Percentiles rank a stretch among this genome's conserved stretches.
Conservation (phyloP, 2,797 vertebrate species). For the Melanotaenia trifasciata region DNA sequence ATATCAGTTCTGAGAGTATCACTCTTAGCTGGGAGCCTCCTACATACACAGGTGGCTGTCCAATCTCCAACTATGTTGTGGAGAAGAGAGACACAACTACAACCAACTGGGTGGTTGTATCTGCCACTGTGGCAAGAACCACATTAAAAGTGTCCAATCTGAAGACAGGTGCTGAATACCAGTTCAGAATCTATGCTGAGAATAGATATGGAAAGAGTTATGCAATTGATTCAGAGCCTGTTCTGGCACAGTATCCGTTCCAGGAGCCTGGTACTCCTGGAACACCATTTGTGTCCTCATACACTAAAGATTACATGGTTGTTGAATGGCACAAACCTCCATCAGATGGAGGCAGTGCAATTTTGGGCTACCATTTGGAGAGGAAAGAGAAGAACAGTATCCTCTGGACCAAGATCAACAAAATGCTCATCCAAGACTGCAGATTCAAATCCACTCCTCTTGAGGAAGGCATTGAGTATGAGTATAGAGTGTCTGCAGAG, state of each 20-base stretch:
- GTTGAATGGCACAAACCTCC: slow-evolving; percentile 97
- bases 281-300: slow-evolving; percentile 91
- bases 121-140: slow-evolving; percentile 97
- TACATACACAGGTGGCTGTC: slow-evolving; percentile 93
- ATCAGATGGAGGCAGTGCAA: slow-evolving; percentile 93
- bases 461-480: slow-evolving; percentile 98
- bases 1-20: slow-evolving; percentile 95
- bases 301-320: slow-evolving; percentile 94
- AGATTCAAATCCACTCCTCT: slow-evolving; percentile 93
- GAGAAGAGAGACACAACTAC: slow-evolving; percentile 99
- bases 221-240: slow-evolving; percentile 89
- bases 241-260: slow-evolving; percentile 97
- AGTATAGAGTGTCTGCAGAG: slow-evolving; percentile 96
- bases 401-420: slow-evolving; percentile 98
- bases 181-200: slow-evolving; percentile 97
- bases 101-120: slow-evolving; percentile 93
- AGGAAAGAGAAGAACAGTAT: slow-evolving; percentile 99
- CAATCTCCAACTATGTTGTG: slow-evolving; percentile 96
- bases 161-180: slow-evolving; percentile 96
- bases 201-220: slow-evolving; percentile 98
- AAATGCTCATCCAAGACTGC: slow-evolving; percentile 94
- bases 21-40: slow-evolving; percentile 96
- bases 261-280: slow-evolving; percentile 97
- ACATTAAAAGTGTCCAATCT: slow-evolving; percentile 94
- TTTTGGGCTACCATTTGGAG: slow-evolving; percentile 97